A percentile compares a stretch with the other conserved stretches of the same genome.
Evolutionary conservation across 2,888 invertebrate species (phyloP).

Genomic region (Junonia oenone): DNA sequence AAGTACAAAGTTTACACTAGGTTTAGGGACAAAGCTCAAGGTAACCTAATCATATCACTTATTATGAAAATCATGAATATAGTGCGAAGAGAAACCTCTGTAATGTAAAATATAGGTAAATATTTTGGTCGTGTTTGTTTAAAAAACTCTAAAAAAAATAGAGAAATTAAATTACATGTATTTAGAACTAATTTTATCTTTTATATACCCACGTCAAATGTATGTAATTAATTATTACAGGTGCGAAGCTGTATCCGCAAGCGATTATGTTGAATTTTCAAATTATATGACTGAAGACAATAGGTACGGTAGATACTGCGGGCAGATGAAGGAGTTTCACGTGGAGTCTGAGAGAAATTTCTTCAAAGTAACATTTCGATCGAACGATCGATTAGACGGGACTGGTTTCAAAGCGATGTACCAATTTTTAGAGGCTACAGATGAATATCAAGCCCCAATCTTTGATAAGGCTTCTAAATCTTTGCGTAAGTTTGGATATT

Average conservation of each 20-base stretch:
- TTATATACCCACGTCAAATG: too few relatives aligned
- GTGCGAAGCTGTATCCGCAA: slow-evolving; percentile 93
- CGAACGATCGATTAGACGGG: slow-evolving; percentile 95
- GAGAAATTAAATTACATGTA: too few relatives aligned
- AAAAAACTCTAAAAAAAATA: too few relatives aligned
- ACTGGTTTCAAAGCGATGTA: slow-evolving; percentile 96
- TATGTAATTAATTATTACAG: too few relatives aligned
- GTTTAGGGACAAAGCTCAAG: too few relatives aligned
- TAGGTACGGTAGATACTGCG: slow-evolving; percentile 93
- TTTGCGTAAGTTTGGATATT: slow-evolving; percentile 47
- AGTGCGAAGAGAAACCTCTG: too few relatives aligned
- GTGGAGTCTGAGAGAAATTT: slow-evolving; percentile 94
- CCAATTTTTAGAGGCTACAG: slow-evolving; percentile 88
- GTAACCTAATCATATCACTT: too few relatives aligned
- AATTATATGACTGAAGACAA: slow-evolving; percentile 95
- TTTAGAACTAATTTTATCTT: too few relatives aligned
- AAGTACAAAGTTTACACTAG: background rate
- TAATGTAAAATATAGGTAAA: too few relatives aligned
- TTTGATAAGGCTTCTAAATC: slow-evolving; percentile 58
- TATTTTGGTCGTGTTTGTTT: too few relatives aligned
- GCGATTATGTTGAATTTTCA: slow-evolving; percentile 97
- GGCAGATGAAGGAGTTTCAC: slow-evolving; percentile 88
- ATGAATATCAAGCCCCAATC: slow-evolving; percentile 70
- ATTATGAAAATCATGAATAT: too few relatives aligned
- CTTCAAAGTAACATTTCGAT: slow-evolving; percentile 96